Base-by-base conservation (phyloP, 2,113 vertebrate genomes). In the Bubo blakistoni region DNA sequence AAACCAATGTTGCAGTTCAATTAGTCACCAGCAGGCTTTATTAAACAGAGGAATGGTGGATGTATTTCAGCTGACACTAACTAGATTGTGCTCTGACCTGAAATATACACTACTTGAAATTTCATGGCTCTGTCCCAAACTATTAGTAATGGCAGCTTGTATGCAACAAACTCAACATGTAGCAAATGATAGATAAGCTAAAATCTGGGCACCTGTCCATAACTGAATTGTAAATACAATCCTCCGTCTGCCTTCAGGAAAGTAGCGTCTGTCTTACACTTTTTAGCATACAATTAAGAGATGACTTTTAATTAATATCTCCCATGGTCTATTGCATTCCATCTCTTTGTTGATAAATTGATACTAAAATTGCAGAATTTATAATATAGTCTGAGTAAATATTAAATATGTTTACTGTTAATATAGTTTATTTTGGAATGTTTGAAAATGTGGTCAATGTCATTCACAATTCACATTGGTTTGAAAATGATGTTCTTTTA, bases 81-180 rank as follows among this genome's bases (percentile, higher is more conserved):
- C 77, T 92, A 76, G n/a, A 73, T 77, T 94, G 52, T 19, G 65
- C 81, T 92, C 94, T 94, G 94, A 92, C 95, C 90, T 93, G n/a
- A 86, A 90, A 93, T 82, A 46, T 30, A 55, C 27, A 51, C 16
- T 85, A 81, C 47, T 88, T 94, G 94, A 71, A 96, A 87, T 54
- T 88, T 70, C 82, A 69, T 93, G 86, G 95, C 94, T 79, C 73
- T 70, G 36, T 59, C 40, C 92, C 78, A 95, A 96, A 92, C 81
- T 87, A 96, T 96, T 96, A 95, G 86, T 95, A 81, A 94, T 94
- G 91, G 93, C 78, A 95, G 91, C 91, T 92, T 95, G 84, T 54
- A 86, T 57, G 71, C 80, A 96, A 91, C 88, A 88, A 93, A 91
- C 86, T 77, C 93, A 94, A 88, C 76, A 81, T 94, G 94, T 81